Percentiles rank a stretch among this genome's conserved stretches.
Conservation (phyloP, 2,797 vertebrate genomes). For the Karalla daura region DNA sequence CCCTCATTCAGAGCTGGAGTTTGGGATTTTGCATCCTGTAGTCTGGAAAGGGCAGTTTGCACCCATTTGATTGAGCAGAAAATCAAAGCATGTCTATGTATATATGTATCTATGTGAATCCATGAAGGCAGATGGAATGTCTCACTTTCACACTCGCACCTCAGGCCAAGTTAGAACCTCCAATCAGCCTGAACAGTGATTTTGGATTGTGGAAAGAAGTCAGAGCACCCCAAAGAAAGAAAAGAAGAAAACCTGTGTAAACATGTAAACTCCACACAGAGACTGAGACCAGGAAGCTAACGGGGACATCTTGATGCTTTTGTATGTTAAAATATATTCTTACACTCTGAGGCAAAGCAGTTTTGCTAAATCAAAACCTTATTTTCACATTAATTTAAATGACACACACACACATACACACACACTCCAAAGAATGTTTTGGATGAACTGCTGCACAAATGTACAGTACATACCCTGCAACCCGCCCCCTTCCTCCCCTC, state of each 20-base stretch:
- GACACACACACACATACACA: not conserved
- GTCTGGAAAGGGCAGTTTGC: conserved; percentile 1
- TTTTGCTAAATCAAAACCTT: not conserved
- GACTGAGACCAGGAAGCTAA: no score
- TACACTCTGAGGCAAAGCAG: not conserved
- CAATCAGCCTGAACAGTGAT: no score
- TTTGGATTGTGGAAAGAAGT: no score
- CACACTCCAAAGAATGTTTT: conserved; percentile 5
- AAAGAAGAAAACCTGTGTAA: no score
- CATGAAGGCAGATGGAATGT: no score
- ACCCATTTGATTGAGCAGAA: conserved; percentile 10
- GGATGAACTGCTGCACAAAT: not conserved
- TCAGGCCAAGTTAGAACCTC: no score
- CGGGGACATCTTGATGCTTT: no score
- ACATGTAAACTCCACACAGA: no score
- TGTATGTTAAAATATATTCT: no score
- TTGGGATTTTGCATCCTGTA: conserved; percentile 40
- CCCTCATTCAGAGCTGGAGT: conserved; percentile 15
- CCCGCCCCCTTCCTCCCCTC: not conserved
- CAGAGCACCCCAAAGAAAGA: no score
- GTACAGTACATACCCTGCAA: not conserved
- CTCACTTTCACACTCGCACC: no score
- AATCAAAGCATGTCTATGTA: not conserved
- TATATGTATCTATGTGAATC: no score
- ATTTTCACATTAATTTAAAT: conserved; percentile 1